phyloP scores from a whole-genome alignment of 2,797 vertebrate genomes.

The Acropternis orthonyx region DNA sequence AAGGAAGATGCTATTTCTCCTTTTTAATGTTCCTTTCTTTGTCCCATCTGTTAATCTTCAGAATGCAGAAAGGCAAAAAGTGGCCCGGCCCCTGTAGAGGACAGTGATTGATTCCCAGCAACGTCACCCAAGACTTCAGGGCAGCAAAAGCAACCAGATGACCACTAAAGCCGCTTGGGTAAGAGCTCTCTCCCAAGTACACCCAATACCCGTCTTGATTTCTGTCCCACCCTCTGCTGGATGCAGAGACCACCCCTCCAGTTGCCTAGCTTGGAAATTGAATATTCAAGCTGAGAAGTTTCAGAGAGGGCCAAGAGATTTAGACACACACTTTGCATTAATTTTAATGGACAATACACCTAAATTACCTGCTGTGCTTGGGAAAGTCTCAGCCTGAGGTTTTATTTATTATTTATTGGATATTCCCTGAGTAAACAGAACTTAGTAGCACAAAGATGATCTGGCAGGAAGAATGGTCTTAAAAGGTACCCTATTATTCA shows the following conservation, averaged over 20 bases:
- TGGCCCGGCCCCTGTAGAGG: neutral
- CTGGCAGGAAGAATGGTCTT: neutral
- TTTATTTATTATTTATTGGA: constrained; percentile 69
- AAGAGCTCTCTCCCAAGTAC: neutral
- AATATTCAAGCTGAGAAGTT: constrained; percentile 13
- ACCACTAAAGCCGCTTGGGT: neutral
- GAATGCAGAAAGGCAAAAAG: neutral
- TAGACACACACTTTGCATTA: constrained; percentile 22
- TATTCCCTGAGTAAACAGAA: constrained; percentile 56
- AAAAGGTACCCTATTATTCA: constrained; percentile 36
- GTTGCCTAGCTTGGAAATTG: neutral
- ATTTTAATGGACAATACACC: constrained; percentile 36
- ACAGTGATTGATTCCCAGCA: neutral
- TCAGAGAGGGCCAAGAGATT: neutral
- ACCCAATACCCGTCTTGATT: neutral
- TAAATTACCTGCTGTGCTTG: constrained; percentile 38
- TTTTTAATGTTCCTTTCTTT: neutral
- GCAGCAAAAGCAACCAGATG: neutral
- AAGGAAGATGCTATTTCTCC: neutral
- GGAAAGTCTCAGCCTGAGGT: constrained; percentile 17
- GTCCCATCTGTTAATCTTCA: neutral
- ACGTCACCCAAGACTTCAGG: rapidly evolving
- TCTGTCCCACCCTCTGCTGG: neutral
- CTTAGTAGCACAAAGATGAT: constrained; percentile 35
- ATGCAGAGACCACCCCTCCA: neutral